phyloP scores from a whole-genome alignment of 2,888 invertebrate genomes.

The Muschampia plurimacula region DNA sequence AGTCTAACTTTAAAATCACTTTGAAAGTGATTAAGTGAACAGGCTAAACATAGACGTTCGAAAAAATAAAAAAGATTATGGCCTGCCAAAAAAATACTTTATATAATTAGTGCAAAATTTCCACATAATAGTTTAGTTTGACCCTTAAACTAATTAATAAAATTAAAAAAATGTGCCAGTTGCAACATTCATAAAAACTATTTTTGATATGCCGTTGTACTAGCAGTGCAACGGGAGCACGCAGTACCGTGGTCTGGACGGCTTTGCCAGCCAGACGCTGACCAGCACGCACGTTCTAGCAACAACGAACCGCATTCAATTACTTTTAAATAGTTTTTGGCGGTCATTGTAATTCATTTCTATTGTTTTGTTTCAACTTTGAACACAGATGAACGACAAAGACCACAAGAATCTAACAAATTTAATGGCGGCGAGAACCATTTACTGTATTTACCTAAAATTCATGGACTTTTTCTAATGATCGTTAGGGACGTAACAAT shows the following conservation, averaged over 20 bases:
- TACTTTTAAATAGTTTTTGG: slow-evolving; percentile 2
- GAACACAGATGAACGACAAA: slow-evolving; percentile 2
- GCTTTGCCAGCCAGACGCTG: not conserved
- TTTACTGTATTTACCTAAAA: no score
- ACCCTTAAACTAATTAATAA: no score
- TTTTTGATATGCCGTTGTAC: no score
- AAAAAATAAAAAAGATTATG: no score
- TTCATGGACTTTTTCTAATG: not conserved
- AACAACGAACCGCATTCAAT: not conserved
- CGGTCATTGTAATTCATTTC: slow-evolving; percentile 19
- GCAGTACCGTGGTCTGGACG: not conserved
- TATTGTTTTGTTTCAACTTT: slow-evolving; percentile 2
- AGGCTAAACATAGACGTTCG: no score
- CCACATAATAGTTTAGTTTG: no score
- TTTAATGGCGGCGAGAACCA: not conserved
- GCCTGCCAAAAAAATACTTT: no score
- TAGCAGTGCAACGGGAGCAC: slow-evolving; percentile 8
- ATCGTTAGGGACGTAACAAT: not conserved
- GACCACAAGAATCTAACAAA: not conserved
- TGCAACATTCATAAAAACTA: no score
- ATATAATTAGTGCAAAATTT: no score
- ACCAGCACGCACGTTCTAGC: slow-evolving; percentile 13
- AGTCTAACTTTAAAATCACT: no score
- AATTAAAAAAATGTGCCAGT: no score
- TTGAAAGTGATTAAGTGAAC: no score